A percentile compares a stretch with the other conserved stretches of the same genome.
Evolutionary conservation across 2,888 invertebrate species (phyloP).

Genomic region (Melanchra persicariae): DNA sequence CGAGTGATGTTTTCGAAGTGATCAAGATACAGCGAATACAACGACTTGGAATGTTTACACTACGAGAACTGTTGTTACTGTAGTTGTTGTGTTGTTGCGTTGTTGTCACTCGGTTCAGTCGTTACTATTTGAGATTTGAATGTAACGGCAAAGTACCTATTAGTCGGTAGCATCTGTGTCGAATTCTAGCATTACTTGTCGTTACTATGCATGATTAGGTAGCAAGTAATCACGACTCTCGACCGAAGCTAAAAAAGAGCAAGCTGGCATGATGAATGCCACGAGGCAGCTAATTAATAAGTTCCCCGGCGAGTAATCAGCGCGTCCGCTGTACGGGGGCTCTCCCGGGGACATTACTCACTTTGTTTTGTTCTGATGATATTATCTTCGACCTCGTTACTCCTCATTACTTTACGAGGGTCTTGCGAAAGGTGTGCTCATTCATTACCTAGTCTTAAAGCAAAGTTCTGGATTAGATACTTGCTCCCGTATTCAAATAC

Average conservation of each 20-base stretch:
- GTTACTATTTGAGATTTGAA: not conserved
- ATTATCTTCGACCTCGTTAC: slow-evolving; percentile 22
- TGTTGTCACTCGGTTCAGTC: not conserved
- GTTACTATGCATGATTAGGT: too few species aligned
- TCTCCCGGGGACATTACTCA: slow-evolving; percentile 59
- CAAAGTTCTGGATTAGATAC: too few species aligned
- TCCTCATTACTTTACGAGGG: not conserved
- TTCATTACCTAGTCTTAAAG: not conserved
- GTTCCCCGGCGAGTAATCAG: slow-evolving; percentile 54
- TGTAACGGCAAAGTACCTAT: too few species aligned
- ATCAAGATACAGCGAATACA: not conserved
- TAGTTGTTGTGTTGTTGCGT: too few species aligned
- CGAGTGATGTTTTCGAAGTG: slow-evolving; percentile 1
- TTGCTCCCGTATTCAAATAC: too few species aligned
- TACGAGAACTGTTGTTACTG: not conserved
- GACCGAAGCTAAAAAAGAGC: slow-evolving; percentile 14
- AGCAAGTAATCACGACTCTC: not conserved
- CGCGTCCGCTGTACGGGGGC: not conserved
- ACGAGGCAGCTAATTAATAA: slow-evolving; percentile 47
- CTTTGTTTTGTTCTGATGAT: slow-evolving; percentile 40
- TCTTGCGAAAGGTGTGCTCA: not conserved
- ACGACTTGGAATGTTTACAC: not conserved
- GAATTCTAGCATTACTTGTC: too few species aligned
- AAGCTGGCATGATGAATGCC: slow-evolving; percentile 18
- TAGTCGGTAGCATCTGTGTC: too few species aligned